These are phyloP conservation scores for Drosophila seguyi DNA, from an alignment of 1,140 invertebrate species.

Conservation along the genomic window DNA sequence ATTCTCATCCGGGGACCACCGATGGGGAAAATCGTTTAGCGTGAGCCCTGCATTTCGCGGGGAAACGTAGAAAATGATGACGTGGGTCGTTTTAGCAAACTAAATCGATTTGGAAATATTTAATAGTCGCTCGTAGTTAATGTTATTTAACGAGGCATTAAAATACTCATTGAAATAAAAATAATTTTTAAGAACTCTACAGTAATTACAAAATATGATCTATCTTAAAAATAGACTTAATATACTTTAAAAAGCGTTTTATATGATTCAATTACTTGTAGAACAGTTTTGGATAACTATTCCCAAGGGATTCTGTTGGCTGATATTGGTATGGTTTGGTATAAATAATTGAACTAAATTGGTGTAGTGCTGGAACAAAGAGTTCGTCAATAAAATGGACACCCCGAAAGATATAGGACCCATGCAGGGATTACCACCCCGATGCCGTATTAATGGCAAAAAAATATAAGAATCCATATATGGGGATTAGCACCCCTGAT, in stretches of 20 bases:
- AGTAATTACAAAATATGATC: not conserved
- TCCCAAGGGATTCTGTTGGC: not conserved
- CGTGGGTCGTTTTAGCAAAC: not conserved
- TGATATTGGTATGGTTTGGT: not conserved
- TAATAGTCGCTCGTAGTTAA: not conserved
- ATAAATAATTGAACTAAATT: too few relatives aligned
- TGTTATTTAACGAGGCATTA: not conserved
- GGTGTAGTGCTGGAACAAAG: too few relatives aligned
- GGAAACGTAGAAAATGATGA: not conserved
- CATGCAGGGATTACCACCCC: not conserved
- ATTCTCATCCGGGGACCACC: not conserved
- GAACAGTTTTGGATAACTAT: not conserved
- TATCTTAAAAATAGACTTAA: not conserved
- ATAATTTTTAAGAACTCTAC: rapidly evolving
- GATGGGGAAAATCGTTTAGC: not conserved
- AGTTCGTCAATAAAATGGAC: too few relatives aligned
- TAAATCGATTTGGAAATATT: not conserved
- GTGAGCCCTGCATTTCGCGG: not conserved
- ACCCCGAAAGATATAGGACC: not conserved
- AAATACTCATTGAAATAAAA: not conserved
- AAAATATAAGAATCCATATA: slow-evolving; percentile 1
- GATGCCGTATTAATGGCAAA: slow-evolving; percentile 3
- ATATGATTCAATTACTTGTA: not conserved
- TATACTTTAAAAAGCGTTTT: not conserved
- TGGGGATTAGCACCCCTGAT: slow-evolving; percentile 5